Evolutionary conservation across 2,113 vertebrate genomes (phyloP).

Genomic region (Melanocharis versteri): DNA sequence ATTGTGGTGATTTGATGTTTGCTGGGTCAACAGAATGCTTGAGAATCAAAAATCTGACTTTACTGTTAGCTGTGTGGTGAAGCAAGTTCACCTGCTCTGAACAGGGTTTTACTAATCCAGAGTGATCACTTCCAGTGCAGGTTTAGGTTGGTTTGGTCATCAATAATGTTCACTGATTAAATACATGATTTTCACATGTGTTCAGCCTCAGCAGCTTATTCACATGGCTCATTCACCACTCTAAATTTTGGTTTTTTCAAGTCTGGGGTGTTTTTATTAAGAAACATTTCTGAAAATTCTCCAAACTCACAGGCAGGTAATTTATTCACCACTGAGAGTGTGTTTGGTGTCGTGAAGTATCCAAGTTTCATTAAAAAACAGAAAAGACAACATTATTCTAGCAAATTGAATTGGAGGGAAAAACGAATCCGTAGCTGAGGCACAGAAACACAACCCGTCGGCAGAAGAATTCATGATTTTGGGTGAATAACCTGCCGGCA

Average conservation of each 20-base stretch:
- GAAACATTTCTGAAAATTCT: not conserved
- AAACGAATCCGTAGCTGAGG: not conserved
- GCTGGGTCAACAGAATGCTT: not conserved
- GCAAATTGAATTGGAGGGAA: not conserved
- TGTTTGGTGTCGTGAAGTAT: not conserved
- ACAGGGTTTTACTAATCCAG: not conserved
- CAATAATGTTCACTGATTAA: not conserved
- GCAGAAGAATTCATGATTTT: rapidly evolving
- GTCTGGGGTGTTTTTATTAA: not conserved
- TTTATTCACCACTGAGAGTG: not conserved
- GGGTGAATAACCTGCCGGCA: rapidly evolving
- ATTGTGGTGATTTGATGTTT: not conserved
- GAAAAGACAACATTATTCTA: not conserved
- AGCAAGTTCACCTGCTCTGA: not conserved
- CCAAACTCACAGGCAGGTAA: not conserved
- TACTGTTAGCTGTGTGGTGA: too few relatives aligned
- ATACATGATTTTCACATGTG: rapidly evolving
- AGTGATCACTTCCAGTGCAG: not conserved
- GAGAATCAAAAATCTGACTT: not conserved
- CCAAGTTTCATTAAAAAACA: not conserved
- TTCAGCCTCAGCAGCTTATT: not conserved
- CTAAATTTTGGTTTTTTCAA: not conserved
- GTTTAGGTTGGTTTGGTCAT: not conserved
- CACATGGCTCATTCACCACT: not conserved
- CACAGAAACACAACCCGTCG: rapidly evolving